These are phyloP conservation scores for Aix galericulata DNA, from an alignment of 2,113 vertebrate genomes.

Conservation along the genomic window DNA sequence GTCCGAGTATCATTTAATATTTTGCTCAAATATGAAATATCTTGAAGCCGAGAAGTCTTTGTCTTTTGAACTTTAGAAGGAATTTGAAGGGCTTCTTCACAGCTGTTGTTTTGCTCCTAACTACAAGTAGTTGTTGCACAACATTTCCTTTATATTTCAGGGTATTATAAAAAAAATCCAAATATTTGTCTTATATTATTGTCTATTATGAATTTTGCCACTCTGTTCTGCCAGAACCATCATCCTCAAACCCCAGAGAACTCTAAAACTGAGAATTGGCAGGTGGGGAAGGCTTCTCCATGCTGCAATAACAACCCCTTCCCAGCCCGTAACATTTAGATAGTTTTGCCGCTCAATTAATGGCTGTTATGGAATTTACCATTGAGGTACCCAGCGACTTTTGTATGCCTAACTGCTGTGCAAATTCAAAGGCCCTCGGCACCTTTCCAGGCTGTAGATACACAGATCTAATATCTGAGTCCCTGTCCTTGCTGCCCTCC, in stretches of 20 bases:
- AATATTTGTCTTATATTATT: background rate
- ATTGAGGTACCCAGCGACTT: background rate
- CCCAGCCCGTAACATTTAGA: background rate
- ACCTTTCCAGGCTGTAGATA: background rate
- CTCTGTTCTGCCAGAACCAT: background rate
- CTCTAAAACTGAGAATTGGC: background rate
- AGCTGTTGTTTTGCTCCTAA: conserved; percentile 43
- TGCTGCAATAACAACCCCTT: background rate
- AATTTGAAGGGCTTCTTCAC: conserved; percentile 27
- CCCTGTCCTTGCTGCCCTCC: background rate
- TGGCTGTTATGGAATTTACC: background rate
- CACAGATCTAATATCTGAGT: background rate
- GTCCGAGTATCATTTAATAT: background rate
- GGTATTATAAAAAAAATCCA: background rate
- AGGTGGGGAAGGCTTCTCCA: background rate
- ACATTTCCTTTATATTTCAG: conserved; percentile 40
- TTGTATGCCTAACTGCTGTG: background rate
- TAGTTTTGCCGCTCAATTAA: background rate
- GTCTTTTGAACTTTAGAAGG: conserved; percentile 16
- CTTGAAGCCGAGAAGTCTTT: conserved; percentile 17
- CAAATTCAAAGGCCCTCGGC: background rate
- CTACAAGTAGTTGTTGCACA: background rate
- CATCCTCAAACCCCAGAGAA: background rate
- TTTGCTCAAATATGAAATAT: background rate
- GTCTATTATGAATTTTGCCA: background rate